A percentile compares a stretch with the other conserved stretches of the same genome.
Conservation (phyloP, 2,113 vertebrate species). For the Apeltes quadracus region DNA sequence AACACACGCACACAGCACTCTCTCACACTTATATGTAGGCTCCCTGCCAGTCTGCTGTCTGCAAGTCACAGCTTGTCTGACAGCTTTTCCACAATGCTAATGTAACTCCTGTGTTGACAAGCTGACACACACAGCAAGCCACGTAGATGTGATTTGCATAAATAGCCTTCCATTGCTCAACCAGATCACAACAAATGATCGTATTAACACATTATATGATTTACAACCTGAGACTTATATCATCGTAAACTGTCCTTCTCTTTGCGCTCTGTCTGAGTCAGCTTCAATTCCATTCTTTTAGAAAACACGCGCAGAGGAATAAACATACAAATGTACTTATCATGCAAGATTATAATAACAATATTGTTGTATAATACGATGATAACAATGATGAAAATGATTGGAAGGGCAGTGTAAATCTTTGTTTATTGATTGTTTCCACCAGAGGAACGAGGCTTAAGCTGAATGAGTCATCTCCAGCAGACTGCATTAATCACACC, state of each 20-base stretch:
- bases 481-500: constrained; percentile 84
- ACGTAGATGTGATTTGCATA: constrained; percentile 51
- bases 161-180: constrained; percentile 42
- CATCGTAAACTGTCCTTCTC: constrained; percentile 16
- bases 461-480: constrained; percentile 84
- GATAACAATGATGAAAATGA: background rate
- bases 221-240: background rate
- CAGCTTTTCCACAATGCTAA: constrained; percentile 75
- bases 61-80: constrained; percentile 75
- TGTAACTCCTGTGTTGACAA: constrained; percentile 67
- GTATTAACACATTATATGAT: constrained; percentile 10
- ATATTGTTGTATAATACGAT: background rate
- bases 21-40: constrained; percentile 34
- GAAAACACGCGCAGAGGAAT: background rate
- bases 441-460: constrained; percentile 77
- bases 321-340: background rate
- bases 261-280: background rate
- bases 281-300: background rate
- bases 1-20: constrained; percentile 12
- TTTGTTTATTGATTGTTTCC: constrained; percentile 71
- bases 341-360: background rate
- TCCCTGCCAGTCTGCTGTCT: constrained; percentile 67
- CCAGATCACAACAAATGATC: constrained; percentile 37
- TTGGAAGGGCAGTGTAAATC: constrained; percentile 23
- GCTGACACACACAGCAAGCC: constrained; percentile 57